Evolutionary conservation across 2,888 invertebrate species (phyloP).

Genomic region (Caenorhabditis angaria): DNA sequence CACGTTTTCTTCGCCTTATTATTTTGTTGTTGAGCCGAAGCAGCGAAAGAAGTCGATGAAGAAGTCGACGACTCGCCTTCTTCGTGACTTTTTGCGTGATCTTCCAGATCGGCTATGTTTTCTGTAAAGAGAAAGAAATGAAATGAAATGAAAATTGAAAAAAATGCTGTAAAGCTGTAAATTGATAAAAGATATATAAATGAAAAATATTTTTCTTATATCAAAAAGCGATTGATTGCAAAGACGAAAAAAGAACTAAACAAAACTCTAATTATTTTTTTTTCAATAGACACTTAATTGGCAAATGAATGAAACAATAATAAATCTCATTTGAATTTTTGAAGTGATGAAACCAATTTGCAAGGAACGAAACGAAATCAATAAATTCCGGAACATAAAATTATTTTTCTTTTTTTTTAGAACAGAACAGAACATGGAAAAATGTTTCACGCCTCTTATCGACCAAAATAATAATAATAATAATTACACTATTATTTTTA

Average conservation of each 20-base stretch:
- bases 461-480: not conserved
- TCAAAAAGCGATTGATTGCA: not conserved
- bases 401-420: too few relatives aligned
- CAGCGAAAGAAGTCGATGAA: too few relatives aligned
- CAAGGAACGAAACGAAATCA: too few relatives aligned
- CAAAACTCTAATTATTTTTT: not conserved
- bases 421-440: too few relatives aligned
- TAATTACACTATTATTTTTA: constrained; percentile 1
- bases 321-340: not conserved
- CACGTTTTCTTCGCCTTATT: constrained; percentile 38
- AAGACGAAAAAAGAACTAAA: not conserved
- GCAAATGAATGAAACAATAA: not conserved
- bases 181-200: not conserved
- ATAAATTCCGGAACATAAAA: not conserved
- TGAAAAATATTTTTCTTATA: not conserved
- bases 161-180: not conserved
- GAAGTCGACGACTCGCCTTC: constrained; percentile 26
- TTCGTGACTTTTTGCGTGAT: constrained; percentile 56
- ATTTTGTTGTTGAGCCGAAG: too few relatives aligned
- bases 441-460: constrained; percentile 4
- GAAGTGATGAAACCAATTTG: too few relatives aligned
- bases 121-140: constrained; percentile 38
- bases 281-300: not conserved
- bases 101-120: constrained; percentile 52
- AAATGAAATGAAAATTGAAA: not conserved